Evolutionary conservation across 2,888 invertebrate genomes (phyloP), one percentile per base, ranked within the genome.

Genomic region (Drosophila birchii): DNA sequence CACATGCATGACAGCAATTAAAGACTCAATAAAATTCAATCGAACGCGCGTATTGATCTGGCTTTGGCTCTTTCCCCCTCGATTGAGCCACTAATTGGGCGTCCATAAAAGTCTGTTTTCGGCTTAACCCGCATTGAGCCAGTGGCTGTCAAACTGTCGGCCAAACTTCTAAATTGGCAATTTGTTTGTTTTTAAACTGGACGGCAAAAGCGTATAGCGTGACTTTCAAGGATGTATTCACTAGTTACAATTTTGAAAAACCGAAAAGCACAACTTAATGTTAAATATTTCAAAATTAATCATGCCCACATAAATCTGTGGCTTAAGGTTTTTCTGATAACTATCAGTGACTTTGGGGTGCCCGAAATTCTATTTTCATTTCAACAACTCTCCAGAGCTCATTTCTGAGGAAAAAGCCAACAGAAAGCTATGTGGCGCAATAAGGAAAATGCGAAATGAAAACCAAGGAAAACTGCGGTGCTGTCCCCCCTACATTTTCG

Each of bases 11-110:
- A 64, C 67, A 58, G 60, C 88, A 86, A 86, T 84, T 85, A 89
- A 87, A 87, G 88, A 81, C 89, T 76, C 87, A 78, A 85, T 85
- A 78, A 85, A 85, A 87, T 81, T 80, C 85, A 84, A 88, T 85
- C 75, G 89, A 63, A 67, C 39, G 47, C 44, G 45, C 34, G 20
- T 54, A 29, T 38, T 12, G 38, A 34, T 34, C 16, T 38, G 43
- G 23, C 44, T 23, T 7, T 32, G 16, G 39, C 39, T 44, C 26
- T 38, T 47, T 47, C 47, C 34, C 45, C 20, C 41, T 29, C 73
- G 43, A 75, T 73, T 73, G 73, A 54, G 55, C 76, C 57, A 68
- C 73, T 76, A 75, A 76, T 76, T 72, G 72, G 76, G 56, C 59
- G 53, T 32, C 77, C 58, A 76, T 75, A 56, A 71, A 76, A 64